These are phyloP conservation scores for Stenurella melanura DNA, from an alignment of 2,888 invertebrate species.

Conservation along the genomic window DNA sequence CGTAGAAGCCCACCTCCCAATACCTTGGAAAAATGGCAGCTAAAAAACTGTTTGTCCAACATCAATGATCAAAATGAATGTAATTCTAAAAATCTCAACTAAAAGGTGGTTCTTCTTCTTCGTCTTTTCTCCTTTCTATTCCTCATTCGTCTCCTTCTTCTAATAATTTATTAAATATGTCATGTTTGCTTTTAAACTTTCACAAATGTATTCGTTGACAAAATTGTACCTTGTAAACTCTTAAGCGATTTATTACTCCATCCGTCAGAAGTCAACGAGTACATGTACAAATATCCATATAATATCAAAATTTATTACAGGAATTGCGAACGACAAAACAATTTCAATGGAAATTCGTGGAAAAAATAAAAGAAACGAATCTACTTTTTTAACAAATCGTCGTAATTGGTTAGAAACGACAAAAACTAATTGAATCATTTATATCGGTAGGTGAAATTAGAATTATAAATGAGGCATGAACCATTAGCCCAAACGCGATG, in stretches of 20 bases:
- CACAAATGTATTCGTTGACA: too few relatives aligned
- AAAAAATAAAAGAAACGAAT: conserved; percentile 1
- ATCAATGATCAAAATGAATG: too few relatives aligned
- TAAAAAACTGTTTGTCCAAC: too few relatives aligned
- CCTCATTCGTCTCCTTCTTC: too few relatives aligned
- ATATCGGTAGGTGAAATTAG: conserved; percentile 67
- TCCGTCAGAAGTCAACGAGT: not conserved
- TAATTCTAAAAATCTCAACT: too few relatives aligned
- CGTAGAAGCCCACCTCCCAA: too few relatives aligned
- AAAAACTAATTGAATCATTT: conserved; percentile 68
- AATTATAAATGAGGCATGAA: conserved; percentile 63
- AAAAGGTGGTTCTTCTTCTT: too few relatives aligned
- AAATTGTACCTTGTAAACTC: not conserved
- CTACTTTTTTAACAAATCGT: conserved; percentile 48
- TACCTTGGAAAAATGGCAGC: too few relatives aligned
- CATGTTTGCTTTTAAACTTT: too few relatives aligned
- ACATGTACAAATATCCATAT: not conserved
- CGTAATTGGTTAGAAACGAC: conserved; percentile 54
- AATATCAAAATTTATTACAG: not conserved
- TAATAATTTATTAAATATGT: too few relatives aligned
- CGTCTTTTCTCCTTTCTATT: too few relatives aligned
- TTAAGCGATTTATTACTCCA: not conserved
- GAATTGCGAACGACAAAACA: not conserved
- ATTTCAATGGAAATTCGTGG: not conserved
- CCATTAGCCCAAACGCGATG: conserved; percentile 46